phyloP scores from a whole-genome alignment of 2,888 invertebrate genomes.

The Aplocera efformata region DNA sequence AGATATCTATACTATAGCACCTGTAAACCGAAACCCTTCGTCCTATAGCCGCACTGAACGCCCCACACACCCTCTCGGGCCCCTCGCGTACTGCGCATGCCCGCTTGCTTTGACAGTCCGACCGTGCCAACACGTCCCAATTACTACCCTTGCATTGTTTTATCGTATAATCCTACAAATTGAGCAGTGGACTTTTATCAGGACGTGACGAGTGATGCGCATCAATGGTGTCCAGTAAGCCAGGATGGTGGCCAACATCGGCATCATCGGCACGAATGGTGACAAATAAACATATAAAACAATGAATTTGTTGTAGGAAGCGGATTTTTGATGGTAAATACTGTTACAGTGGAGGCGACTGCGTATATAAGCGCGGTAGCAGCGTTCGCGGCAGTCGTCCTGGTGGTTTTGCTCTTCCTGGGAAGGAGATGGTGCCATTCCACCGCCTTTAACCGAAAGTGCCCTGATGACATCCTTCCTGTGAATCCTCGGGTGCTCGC shows the following conservation, averaged over 20 bases:
- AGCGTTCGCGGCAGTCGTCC: constrained; percentile 89
- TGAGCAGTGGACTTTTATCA: constrained; percentile 16
- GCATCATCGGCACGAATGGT: constrained; percentile 71
- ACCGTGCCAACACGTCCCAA: constrained; percentile 63
- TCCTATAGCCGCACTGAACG: constrained; percentile 58
- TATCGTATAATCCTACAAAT: constrained; percentile 14
- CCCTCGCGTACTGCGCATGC: constrained; percentile 60
- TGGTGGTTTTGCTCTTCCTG: constrained; percentile 92
- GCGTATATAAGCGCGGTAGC: constrained; percentile 93
- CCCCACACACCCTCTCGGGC: constrained; percentile 68
- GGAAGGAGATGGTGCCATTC: constrained; percentile 85
- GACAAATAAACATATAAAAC: constrained; percentile 39
- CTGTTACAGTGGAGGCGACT: constrained; percentile 87
- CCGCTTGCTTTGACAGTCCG: constrained; percentile 55
- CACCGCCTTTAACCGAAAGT: constrained; percentile 60
- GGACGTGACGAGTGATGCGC: constrained; percentile 39
- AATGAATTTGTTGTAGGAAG: constrained; percentile 15
- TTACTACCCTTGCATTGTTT: constrained; percentile 50
- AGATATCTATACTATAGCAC: constrained; percentile 29
- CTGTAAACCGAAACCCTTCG: constrained; percentile 48
- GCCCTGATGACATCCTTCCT: constrained; percentile 67
- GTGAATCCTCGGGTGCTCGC: constrained; percentile 61
- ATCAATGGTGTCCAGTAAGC: constrained; percentile 37
- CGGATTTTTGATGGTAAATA: constrained; percentile 16
- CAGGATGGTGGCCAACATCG: constrained; percentile 72